A percentile compares a stretch with the other conserved stretches of the same genome.
phyloP scores from a whole-genome alignment of 2,113 vertebrate genomes.

The Scalopus aquaticus region DNA sequence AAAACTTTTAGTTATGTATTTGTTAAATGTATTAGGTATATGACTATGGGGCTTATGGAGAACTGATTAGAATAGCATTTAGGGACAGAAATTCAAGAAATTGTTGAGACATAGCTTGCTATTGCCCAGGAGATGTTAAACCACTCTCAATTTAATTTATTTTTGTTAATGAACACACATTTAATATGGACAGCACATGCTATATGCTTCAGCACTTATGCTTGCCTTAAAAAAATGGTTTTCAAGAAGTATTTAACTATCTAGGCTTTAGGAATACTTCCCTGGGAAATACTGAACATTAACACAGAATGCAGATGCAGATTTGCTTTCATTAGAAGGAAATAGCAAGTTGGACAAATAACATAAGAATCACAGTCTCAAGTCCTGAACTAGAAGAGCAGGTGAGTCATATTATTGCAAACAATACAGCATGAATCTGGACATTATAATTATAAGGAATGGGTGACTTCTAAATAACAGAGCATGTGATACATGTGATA shows the following conservation, averaged over 20 bases:
- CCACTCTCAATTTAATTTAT: conserved; percentile 36
- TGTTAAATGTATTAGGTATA: background rate
- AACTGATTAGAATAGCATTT: background rate
- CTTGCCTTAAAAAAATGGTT: background rate
- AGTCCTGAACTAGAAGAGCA: background rate
- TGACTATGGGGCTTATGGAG: background rate
- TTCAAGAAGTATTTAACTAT: conserved; percentile 19
- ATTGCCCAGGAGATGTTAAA: conserved; percentile 25
- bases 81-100: background rate
- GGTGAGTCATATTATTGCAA: background rate
- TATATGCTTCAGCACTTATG: conserved; percentile 14
- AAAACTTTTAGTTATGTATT: background rate
- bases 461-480: background rate
- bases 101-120: conserved; percentile 19
- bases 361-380: background rate
- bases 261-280: background rate
- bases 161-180: conserved; percentile 52
- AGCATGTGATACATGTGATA: background rate
- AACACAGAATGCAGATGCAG: background rate
- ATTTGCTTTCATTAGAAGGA: background rate
- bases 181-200: conserved; percentile 21
- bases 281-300: background rate
- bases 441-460: background rate
- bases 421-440: background rate
- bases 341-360: background rate